These are phyloP conservation scores for Lydus trimaculatus DNA, from an alignment of 2,888 invertebrate genomes.

Conservation along the genomic window DNA sequence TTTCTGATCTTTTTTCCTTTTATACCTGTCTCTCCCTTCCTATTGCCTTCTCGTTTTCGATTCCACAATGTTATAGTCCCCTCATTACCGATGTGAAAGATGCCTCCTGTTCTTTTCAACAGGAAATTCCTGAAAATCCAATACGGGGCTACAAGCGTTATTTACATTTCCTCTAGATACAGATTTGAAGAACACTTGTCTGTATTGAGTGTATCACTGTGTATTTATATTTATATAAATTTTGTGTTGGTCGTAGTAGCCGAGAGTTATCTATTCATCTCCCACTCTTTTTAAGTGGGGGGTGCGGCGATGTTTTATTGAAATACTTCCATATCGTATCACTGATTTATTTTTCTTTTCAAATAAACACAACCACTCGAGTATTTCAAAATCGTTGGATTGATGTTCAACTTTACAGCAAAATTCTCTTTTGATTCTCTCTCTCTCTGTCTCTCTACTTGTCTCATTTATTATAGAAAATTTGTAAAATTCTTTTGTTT, in stretches of 20 bases:
- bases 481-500: not conserved
- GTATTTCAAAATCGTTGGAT: constrained; percentile 41
- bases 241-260: too few species aligned
- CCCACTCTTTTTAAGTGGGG: not conserved
- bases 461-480: not conserved
- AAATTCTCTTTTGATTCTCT: not conserved
- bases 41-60: not conserved
- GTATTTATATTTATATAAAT: not conserved
- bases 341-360: constrained; percentile 54
- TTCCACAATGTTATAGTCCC: not conserved
- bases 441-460: not conserved
- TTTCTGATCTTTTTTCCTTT: too few species aligned
- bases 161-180: not conserved
- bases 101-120: not conserved
- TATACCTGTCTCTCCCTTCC: not conserved
- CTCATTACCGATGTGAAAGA: not conserved
- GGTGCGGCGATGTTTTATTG: constrained; percentile 41
- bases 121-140: not conserved
- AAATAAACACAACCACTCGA: constrained; percentile 46
- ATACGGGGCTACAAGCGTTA: not conserved
- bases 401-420: not conserved
- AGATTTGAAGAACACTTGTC: constrained; percentile 3
- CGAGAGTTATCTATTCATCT: not conserved
- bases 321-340: constrained; percentile 49
- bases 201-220: not conserved